Base-by-base conservation (phyloP, 2,113 vertebrate species). In the Myotis lucifugus region DNA sequence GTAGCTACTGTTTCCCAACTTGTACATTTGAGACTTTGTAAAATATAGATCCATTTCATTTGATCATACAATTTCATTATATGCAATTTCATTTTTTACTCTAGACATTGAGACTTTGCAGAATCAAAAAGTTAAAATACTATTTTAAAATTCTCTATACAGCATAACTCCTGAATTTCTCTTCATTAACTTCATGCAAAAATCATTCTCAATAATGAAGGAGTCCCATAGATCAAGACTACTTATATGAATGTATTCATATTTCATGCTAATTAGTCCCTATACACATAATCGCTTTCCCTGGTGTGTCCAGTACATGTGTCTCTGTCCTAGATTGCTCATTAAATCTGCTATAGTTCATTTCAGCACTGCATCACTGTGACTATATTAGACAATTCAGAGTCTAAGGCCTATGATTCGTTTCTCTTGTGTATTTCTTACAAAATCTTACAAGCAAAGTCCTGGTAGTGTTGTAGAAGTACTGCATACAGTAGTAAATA, bases 231-330 rank as follows among this genome's bases (percentile, higher is more conserved):
- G 97, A 98, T 98, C 98, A 98, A 98, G 97, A 97, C 76, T 91
- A 89, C 97, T 97, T 98, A 95, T 97, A 98, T 96, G 93, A 97
- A 98, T 97, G 93, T 88, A 98, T 98, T 98, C 98, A 98, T 98
- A 98, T 98, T 98, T 98, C 98, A 98, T 97, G 97, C 93, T 98
- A 98, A 99, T 99, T 98, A 98, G 97, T 97, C 98, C 97, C 97
- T 96, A 93, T 96, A 98, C 96, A 98, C 91, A 69, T 96, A 97
- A 96, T 93, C 88, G 94, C 88, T 96, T 96, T 98, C 96, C 97
- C 98, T 95, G 94, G 95, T 98, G 98, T 98, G 96, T 98, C 95
- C 95, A 97, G 96, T 97, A 98, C 98, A 98, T 98, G 98, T 97
- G 97, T 98, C 97, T 98, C 97, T 98, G 98, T 98, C 98, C 98